A percentile compares a stretch with the other conserved stretches of the same genome.
These are phyloP conservation scores for Ophion obscuratus DNA, from an alignment of 2,888 invertebrate genomes.

Conservation along the genomic window DNA sequence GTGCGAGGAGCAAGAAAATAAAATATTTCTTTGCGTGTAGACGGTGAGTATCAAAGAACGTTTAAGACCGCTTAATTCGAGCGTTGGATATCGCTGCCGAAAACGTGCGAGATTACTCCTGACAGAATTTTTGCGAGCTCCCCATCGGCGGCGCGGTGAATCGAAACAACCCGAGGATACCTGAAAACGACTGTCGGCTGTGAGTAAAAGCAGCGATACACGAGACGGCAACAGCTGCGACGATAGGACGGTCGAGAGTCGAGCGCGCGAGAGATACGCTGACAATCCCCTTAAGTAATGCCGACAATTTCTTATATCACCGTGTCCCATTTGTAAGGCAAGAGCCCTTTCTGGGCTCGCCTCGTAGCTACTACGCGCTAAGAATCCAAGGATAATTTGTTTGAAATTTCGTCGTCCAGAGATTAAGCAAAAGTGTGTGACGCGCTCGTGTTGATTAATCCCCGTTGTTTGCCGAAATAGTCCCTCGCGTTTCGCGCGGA, in stretches of 20 bases:
- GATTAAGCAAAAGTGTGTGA: conserved; percentile 76
- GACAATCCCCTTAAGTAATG: conserved; percentile 79
- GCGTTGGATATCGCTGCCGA: conserved; percentile 42
- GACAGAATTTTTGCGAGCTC: conserved; percentile 53
- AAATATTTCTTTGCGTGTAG: conserved; percentile 74
- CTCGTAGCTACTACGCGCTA: conserved; percentile 59
- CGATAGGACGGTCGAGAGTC: conserved; percentile 29
- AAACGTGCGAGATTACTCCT: conserved; percentile 41
- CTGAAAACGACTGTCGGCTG: conserved; percentile 41
- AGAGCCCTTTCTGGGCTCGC: conserved; percentile 65
- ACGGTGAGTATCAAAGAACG: conserved; percentile 78
- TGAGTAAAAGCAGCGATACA: conserved; percentile 39
- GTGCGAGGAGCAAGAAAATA: conserved; percentile 19
- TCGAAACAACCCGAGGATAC: conserved; percentile 36
- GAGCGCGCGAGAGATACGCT: conserved; percentile 68
- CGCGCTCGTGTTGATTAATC: conserved; percentile 73
- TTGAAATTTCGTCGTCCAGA: conserved; percentile 75
- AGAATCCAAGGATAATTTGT: conserved; percentile 76
- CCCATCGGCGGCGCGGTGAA: conserved; percentile 6
- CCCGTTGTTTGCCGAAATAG: conserved; percentile 60
- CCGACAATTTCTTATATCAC: conserved; percentile 77
- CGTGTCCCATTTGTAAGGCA: conserved; percentile 75
- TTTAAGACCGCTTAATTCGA: conserved; percentile 78
- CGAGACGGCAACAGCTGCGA: conserved; percentile 51
- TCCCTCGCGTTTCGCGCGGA: conserved; percentile 7